phyloP scores from a whole-genome alignment of 1,140 invertebrate species.

The Dendrolimus punctatus region DNA sequence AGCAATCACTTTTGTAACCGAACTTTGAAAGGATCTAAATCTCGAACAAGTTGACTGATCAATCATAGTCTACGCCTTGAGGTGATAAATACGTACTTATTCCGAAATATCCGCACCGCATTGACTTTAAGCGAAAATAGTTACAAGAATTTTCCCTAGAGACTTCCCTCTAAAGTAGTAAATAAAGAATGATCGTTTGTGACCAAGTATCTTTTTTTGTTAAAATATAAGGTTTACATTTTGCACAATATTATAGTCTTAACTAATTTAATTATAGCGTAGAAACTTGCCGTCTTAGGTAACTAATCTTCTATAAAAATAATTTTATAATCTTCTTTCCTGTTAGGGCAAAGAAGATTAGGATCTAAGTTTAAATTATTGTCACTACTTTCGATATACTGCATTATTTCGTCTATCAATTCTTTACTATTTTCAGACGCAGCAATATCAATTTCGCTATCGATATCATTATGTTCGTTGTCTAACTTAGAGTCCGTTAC shows the following conservation, averaged over 20 bases:
- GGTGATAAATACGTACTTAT: conserved; percentile 15
- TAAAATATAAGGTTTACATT: too few species aligned
- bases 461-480: conserved; percentile 3
- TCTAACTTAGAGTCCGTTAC: neutral
- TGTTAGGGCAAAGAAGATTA: conserved; percentile 41
- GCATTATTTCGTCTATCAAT: conserved; percentile 59
- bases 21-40: conserved; percentile 58
- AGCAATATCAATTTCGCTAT: conserved; percentile 7
- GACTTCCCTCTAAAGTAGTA: too few species aligned
- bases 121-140: conserved; percentile 3
- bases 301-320: conserved; percentile 47
- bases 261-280: too few species aligned
- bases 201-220: too few species aligned
- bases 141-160: too few species aligned
- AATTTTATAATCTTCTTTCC: conserved; percentile 49
- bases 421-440: conserved; percentile 30
- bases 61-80: conserved; percentile 26
- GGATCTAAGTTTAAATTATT: conserved; percentile 27
- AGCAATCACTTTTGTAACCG: conserved; percentile 60
- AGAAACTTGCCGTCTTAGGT: too few species aligned
- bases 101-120: conserved; percentile 12
- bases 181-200: too few species aligned
- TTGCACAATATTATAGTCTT: too few species aligned
- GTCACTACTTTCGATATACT: conserved; percentile 41
- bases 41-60: conserved; percentile 41